Percentiles rank a stretch among this genome's conserved stretches.
These are phyloP conservation scores for Eupeodes corollae DNA, from an alignment of 1,140 invertebrate genomes.

Conservation along the genomic window DNA sequence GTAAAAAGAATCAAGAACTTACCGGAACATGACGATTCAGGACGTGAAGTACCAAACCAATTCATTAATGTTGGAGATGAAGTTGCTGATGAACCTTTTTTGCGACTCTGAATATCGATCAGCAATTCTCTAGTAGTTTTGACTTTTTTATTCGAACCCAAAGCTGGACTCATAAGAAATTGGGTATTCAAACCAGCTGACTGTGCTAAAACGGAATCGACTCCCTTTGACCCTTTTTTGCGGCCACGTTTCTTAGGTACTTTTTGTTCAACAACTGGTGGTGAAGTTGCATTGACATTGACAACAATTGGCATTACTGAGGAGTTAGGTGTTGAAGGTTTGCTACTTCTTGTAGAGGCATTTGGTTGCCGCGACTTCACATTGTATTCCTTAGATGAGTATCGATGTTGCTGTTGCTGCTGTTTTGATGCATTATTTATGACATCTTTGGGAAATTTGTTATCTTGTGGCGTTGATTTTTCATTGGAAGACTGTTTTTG, in stretches of 20 bases:
- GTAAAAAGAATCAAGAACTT: neutral
- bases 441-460: no score
- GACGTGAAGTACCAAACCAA: slow-evolving; percentile 11
- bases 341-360: no score
- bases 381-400: neutral
- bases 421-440: no score
- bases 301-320: neutral
- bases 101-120: slow-evolving; percentile 60
- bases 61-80: slow-evolving; percentile 2
- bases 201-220: slow-evolving; percentile 31
- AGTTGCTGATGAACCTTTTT: slow-evolving; percentile 22
- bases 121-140: slow-evolving; percentile 77
- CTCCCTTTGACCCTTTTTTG: slow-evolving; percentile 56
- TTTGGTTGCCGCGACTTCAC: neutral
- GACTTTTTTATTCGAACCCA: slow-evolving; percentile 54
- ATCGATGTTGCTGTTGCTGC: no score
- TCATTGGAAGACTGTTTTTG: no score
- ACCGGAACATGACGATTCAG: slow-evolving; percentile 30
- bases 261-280: slow-evolving; percentile 7
- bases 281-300: no score
- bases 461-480: no score
- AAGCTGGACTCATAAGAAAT: slow-evolving; percentile 15
- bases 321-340: neutral
- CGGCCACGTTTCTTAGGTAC: slow-evolving; percentile 48
- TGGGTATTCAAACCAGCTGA: slow-evolving; percentile 26